Evolutionary conservation across 2,797 vertebrate species (phyloP), one percentile per base, ranked within the genome.

Genomic region (Menidia menidia): DNA sequence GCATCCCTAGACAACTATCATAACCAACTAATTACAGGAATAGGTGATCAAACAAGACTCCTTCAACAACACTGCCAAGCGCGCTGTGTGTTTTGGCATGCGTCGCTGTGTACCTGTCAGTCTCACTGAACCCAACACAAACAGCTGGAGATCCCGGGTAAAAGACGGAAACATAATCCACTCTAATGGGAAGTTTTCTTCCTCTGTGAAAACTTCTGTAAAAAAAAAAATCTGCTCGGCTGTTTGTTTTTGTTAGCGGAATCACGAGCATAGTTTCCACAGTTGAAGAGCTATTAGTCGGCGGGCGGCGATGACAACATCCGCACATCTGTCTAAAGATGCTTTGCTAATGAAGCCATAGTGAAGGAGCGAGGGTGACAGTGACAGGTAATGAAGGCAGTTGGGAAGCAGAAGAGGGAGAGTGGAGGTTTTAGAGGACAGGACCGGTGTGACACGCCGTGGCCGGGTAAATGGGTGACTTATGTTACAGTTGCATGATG

Each of bases 21-120:
- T 72, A 62, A 72, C 41, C 48, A 13, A 35, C 79, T 85, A 83
- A 88, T 88, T 86, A 85, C 33, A 35, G 78, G 75, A 88, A 87
- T 82, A 82, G 71, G 79, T 65, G 78, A 83, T 84, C 78, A 88
- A 87, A 89, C 77, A 59, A 59, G 62, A 64, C 74, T 85, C 68
- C 77, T 77, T 69, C 66, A 6, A 60, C 70, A 25, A 45, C n/a
- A 12, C 65, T 43, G 68, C 78, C 82, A 68, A 14, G 64, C 2
- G 14, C 64, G 15, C 55, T 73, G 77, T 77, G 25, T 87, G 60
- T 79, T 83, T 87, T 86, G 86, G 82, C 90, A 35, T 30, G 25
- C 25, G 67, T 6, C 25, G 2, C 43, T 58, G 60, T 75, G 77
- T 76, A 83, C 83, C 82, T 82, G 76, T 87, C 83, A 66, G 60